A percentile compares a stretch with the other conserved stretches of the same genome.
These are phyloP conservation scores for Mantis religiosa DNA, from an alignment of 2,888 invertebrate species.

Conservation along the genomic window DNA sequence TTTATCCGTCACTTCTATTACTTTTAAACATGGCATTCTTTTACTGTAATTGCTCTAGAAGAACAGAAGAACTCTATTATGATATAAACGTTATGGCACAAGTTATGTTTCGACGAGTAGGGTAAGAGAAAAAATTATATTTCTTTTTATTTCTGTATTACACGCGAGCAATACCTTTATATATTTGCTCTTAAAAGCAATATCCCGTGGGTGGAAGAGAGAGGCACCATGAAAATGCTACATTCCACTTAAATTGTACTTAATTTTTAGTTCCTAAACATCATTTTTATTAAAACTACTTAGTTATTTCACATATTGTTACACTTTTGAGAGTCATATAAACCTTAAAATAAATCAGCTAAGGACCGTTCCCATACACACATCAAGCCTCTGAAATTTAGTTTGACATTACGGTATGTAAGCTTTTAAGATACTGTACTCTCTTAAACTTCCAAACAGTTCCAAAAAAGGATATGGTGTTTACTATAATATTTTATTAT, in stretches of 20 bases:
- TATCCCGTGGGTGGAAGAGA: neutral
- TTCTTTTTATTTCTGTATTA: conserved; percentile 1
- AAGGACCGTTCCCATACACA: no score
- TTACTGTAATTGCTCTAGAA: conserved; percentile 21
- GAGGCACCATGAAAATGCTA: neutral
- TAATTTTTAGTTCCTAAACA: neutral
- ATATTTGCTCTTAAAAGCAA: neutral
- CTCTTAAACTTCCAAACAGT: no score
- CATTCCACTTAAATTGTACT: neutral
- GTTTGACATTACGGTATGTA: no score
- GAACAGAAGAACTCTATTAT: conserved; percentile 19
- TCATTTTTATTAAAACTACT: no score
- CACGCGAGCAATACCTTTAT: conserved; percentile 4
- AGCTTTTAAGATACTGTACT: no score
- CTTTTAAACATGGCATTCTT: conserved; percentile 24
- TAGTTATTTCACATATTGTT: no score
- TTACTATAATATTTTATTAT: no score
- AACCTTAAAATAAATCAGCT: no score
- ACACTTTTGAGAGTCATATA: no score
- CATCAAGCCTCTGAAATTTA: no score
- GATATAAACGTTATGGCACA: conserved; percentile 15
- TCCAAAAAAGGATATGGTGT: no score
- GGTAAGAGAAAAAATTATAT: neutral
- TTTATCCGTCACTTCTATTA: conserved; percentile 19
- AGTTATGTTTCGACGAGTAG: neutral